A percentile compares a stretch with the other conserved stretches of the same genome.
These are phyloP conservation scores for Ericerus pela DNA, from an alignment of 1,140 invertebrate species.

Conservation along the genomic window DNA sequence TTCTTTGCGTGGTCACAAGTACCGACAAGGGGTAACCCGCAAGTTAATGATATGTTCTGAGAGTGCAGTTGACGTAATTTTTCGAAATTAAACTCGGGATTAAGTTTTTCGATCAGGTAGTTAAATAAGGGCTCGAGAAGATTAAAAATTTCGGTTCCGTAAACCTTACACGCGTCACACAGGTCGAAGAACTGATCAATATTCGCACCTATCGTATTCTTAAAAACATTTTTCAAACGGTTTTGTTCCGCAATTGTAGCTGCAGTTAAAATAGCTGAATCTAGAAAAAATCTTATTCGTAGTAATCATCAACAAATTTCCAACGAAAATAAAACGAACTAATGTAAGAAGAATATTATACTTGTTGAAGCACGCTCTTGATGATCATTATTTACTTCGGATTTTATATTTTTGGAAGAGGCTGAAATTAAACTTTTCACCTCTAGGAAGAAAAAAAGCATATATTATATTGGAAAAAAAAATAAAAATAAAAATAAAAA, in stretches of 20 bases:
- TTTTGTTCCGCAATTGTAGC: not conserved
- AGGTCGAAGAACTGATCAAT: conserved; percentile 4
- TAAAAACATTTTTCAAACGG: not conserved
- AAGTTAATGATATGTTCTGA: not conserved
- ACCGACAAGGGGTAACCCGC: not conserved
- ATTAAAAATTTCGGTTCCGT: conserved; percentile 3
- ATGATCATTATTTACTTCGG: too few relatives aligned
- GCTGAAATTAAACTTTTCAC: too few relatives aligned
- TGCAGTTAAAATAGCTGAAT: too few relatives aligned
- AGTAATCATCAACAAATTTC: too few relatives aligned
- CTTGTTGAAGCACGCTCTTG: too few relatives aligned
- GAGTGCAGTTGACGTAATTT: conserved; percentile 2
- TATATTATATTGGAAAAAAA: too few relatives aligned
- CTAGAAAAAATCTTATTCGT: not conserved
- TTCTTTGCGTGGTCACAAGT: not conserved
- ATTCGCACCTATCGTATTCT: not conserved
- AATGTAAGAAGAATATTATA: too few relatives aligned
- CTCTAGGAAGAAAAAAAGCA: too few relatives aligned
- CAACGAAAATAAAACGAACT: too few relatives aligned
- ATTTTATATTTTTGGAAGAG: too few relatives aligned
- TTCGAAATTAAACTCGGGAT: conserved; percentile 4
- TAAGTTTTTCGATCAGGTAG: not conserved
- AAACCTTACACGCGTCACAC: not conserved
- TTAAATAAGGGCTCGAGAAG: not conserved
- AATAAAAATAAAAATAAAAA: too few relatives aligned